Evolutionary conservation across 2,797 vertebrate genomes (phyloP), one percentile per base, ranked within the genome.

Genomic region (Periparus ater): DNA sequence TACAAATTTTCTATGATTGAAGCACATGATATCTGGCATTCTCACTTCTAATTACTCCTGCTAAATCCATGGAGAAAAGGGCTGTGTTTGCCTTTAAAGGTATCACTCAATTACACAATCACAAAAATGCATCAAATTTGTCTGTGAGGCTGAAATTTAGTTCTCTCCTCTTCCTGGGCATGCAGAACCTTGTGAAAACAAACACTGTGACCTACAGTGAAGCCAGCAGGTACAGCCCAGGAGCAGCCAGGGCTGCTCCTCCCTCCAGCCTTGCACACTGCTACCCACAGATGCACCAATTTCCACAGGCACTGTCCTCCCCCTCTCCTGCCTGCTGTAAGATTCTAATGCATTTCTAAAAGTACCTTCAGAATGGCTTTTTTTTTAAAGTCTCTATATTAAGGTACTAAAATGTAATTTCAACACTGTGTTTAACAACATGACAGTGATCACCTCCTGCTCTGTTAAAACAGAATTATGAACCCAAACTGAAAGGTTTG

Each of bases 1-100:
- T 96, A 97, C 92, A 96, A 95, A 97, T 67, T 65, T 96, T 94
- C 71, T 95, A 97, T 91, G 96, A 97, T 95, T 94, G 95, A 97
- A 98, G 97, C 96, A 97, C 95, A 71, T 95, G 95, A 94, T 90
- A 96, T 92, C 94, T 94, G 89, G 86, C 91, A 18, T 93, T 80
- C 94, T 95, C 77, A 60, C 88, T 94, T 93, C 92, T 91, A 97
- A 95, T 29, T 80, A 96, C 94, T 96, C 96, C 94, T 95, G 96
- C 97, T 96, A 94, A 96, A 93, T 84, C 97, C 97, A 87, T 26
- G 89, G 94, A 89, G 87, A 89, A 94, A 93, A 95, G 48, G 96
- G 82, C 95, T 82, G 78, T 74, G 93, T 93, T 72, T 90, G 95
- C 92, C 84, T 94, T 93, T 93, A 58, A 88, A 96, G 91, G 88